Base-by-base conservation (phyloP, 2,113 vertebrate species). In the Corvus hawaiiensis region DNA sequence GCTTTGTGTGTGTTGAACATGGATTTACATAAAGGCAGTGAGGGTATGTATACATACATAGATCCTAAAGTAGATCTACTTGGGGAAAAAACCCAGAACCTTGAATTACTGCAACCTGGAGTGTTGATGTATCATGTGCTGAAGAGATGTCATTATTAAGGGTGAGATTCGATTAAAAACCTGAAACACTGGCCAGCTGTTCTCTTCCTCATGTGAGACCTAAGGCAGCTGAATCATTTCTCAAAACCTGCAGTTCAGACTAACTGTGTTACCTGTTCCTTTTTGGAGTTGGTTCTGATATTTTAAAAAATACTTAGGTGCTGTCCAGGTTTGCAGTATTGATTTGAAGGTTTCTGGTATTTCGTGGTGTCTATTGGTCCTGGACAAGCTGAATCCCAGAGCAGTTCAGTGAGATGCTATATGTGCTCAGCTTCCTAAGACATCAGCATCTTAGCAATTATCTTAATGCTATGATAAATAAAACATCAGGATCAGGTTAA, bases 1-100 rank as follows among this genome's bases (percentile, higher is more conserved):
- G 23, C 12, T 85, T 84, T 71, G 14, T 74, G 33, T 41, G 8
- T 67, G 33, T 7, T 67, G 30, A 30, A 35, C 13, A 1, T 62
- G 46, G 51, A 54, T 62, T 62, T 85, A 26, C n/a, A 14, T 44
- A 67, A 66, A 58, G 30, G 7, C 48, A 48, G 22, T 71, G 63
- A 69, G 52, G 7, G 5, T 64, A 3, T 26, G 23, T 55, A 19
- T 46, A 39, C 0, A 0, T 24, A 27, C 16, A 10, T 33, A 39
- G 22, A 35, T 66, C 51, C 32, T 68, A 35, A 86, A 67, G 22
- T n/a, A 33, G 30, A 52, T 75, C 11, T 78, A 1, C 33, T 21
- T 43, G 26, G 37, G 4, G 4, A 48, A 59, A 74, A 90, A 75
- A 0, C 0, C 18, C 16, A 16, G 30, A 61, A 30, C 18, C 6